Base-by-base conservation (phyloP, 1,140 invertebrate genomes). In the Rhyacophila brunnea region DNA sequence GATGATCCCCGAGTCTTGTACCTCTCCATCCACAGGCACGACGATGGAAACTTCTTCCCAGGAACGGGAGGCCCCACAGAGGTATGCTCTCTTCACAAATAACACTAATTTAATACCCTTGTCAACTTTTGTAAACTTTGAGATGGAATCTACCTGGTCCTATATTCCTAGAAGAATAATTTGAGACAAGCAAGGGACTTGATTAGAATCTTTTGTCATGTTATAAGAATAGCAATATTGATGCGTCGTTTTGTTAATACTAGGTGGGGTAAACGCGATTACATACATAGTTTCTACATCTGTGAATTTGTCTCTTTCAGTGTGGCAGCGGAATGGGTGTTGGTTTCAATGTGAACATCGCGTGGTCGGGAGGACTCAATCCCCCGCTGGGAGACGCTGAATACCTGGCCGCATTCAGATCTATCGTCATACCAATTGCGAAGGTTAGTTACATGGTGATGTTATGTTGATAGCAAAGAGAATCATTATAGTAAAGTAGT, bases 1-100 rank as follows among this genome's bases (percentile, higher is more conserved):
- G 88, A 95, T 70, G 96, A 98, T 77, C 90, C 93, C 14, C 85
- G 89, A 68, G 92, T 99, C 63, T 81, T 99, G 63, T 99, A 99
- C 75, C 84, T 99, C 65, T 98, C 95, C 63, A 88, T 99, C 71
- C 97, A 99, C 85, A 89, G 97, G 64, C 96, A 99, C 83, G 98
- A 99, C 81, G 95, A 98, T 74, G 97, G 97, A 44, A 98, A 99
- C 78, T 99, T 99, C 80, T 99, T 99, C 81, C 98, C 97, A 17
- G 98, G 97, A 53, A 98, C 96, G 9, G 96, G 96, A 32, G 92
- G 89, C 40, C 87, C 90, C 28, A 87, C 85, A 32, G 96, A 98
- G 71, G 80, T 83, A 72, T 4, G 15, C 11, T 19, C 17, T 45
- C 10, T 35, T 6, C n/a, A 35, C 34, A 35, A 7, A n/a, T 35